phyloP scores from a whole-genome alignment of 2,888 invertebrate genomes.

The Agrotis exclamationis region DNA sequence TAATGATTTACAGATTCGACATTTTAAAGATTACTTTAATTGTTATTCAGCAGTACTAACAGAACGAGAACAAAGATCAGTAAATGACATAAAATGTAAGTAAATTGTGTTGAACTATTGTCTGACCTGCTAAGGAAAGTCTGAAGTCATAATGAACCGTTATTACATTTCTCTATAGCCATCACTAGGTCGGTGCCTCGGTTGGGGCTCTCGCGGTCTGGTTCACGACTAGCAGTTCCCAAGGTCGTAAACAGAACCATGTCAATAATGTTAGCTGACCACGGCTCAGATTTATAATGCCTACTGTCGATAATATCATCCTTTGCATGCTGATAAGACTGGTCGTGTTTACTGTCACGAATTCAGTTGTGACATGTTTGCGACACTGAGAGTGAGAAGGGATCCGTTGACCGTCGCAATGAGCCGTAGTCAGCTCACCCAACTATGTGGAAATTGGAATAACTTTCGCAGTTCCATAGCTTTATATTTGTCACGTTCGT shows the following conservation, averaged over 20 bases:
- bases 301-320: constrained; percentile 79
- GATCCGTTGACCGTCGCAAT: constrained; percentile 63
- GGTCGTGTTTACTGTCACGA: constrained; percentile 71
- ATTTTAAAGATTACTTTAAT: not conserved
- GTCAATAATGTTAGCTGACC: constrained; percentile 78
- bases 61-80: constrained; percentile 7
- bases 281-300: constrained; percentile 78
- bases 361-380: constrained; percentile 74
- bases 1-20: not conserved
- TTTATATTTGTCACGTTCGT: constrained; percentile 58
- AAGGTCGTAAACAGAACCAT: constrained; percentile 79
- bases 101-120: constrained; percentile 10
- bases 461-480: constrained; percentile 62
- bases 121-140: constrained; percentile 29
- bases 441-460: constrained; percentile 67
- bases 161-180: constrained; percentile 75
- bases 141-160: constrained; percentile 52
- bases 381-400: constrained; percentile 72
- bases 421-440: constrained; percentile 54
- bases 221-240: constrained; percentile 76
- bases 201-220: constrained; percentile 68
- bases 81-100: constrained; percentile 20
- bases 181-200: constrained; percentile 68
- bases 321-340: constrained; percentile 79
- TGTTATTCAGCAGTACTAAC: constrained; percentile 1